Evolutionary conservation across 2,888 invertebrate genomes (phyloP).

Genomic region (Orgyia antiqua): DNA sequence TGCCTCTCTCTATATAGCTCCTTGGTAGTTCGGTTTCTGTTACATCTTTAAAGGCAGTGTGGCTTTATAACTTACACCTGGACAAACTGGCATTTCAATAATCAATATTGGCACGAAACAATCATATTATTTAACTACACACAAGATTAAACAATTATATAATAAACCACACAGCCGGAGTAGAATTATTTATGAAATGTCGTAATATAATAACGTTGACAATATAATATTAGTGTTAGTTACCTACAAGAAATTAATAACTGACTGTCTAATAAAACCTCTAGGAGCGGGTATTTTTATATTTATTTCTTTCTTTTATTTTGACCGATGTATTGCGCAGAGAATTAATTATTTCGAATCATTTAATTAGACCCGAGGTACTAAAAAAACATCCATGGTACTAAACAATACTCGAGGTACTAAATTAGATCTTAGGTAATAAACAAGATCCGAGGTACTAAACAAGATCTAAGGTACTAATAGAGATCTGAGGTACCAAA

Average conservation of each 20-base stretch:
- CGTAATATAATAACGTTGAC: conserved; percentile 35
- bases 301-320: no score
- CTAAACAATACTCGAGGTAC: no score
- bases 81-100: conserved; percentile 66
- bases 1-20: conserved; percentile 55
- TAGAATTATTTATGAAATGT: conserved; percentile 24
- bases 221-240: conserved; percentile 30
- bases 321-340: no score
- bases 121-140: conserved; percentile 26
- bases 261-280: no score
- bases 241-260: conserved; percentile 59
- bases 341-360: no score
- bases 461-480: no score
- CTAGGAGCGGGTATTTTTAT: no score
- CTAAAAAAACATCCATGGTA: no score
- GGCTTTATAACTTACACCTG: conserved; percentile 69
- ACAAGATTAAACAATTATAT: conserved; percentile 23
- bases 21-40: conserved; percentile 52
- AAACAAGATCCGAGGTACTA: no score
- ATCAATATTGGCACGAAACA: conserved; percentile 54
- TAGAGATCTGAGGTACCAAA: no score
- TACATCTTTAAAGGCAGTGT: conserved; percentile 67
- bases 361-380: no score
- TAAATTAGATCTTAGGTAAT: no score
- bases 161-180: conserved; percentile 61